Evolutionary conservation across 1,140 invertebrate species (phyloP).

Genomic region (Sinella curviseta): DNA sequence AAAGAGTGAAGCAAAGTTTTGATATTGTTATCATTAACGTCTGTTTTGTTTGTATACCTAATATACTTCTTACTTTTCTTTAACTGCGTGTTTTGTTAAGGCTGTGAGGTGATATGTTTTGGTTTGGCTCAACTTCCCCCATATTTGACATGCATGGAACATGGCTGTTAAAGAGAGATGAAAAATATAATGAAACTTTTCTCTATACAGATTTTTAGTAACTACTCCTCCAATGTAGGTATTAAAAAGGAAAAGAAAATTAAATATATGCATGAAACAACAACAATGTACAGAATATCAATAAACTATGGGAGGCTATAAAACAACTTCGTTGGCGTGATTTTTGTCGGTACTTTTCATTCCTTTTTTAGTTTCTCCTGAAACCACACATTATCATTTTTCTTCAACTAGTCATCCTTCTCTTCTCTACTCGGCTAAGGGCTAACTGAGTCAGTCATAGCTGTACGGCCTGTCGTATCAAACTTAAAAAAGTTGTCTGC

Average conservation of each 20-base stretch:
- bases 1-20: too few species aligned
- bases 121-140: not conserved
- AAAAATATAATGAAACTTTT: too few species aligned
- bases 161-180: not conserved
- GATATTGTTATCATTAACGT: slow-evolving; percentile 10
- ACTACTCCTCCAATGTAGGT: too few species aligned
- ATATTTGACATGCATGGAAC: not conserved
- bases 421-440: too few species aligned
- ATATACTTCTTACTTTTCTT: too few species aligned
- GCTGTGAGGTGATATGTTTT: not conserved
- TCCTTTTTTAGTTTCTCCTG: not conserved
- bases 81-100: slow-evolving; percentile 39
- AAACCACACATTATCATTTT: not conserved
- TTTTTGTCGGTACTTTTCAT: slow-evolving; percentile 38
- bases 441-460: too few species aligned
- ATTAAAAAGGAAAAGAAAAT: too few species aligned
- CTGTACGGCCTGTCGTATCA: too few species aligned
- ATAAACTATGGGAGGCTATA: slow-evolving; percentile 40
- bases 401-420: not conserved
- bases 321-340: slow-evolving; percentile 23
- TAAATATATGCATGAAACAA: slow-evolving; percentile 42
- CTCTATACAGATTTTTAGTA: too few species aligned
- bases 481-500: too few species aligned
- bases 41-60: slow-evolving; percentile 6
- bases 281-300: slow-evolving; percentile 41